Conservation (phyloP, 2,797 vertebrate species). For the Monodelphis domestica region DNA sequence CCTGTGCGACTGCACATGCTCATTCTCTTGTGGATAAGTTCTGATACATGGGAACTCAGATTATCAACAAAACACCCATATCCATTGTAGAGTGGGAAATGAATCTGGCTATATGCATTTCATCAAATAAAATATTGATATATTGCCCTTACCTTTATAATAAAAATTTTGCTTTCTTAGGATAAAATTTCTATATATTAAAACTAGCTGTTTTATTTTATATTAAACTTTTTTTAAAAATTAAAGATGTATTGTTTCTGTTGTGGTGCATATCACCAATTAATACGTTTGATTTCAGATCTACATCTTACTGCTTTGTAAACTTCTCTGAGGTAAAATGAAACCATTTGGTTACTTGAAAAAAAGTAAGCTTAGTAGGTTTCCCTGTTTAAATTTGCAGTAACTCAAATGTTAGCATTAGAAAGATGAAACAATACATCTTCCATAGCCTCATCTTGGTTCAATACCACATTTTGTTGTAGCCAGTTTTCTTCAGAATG, state of each 20-base stretch:
- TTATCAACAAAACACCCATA: constrained; percentile 79
- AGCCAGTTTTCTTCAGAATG: constrained; percentile 52
- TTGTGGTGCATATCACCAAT: constrained; percentile 77
- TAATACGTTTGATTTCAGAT: constrained; percentile 82
- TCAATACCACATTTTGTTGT: constrained; percentile 59
- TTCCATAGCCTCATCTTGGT: constrained; percentile 69
- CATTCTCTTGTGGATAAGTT: constrained; percentile 73
- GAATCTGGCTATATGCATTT: constrained; percentile 81
- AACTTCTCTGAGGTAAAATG: constrained; percentile 81
- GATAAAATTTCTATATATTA: constrained; percentile 46
- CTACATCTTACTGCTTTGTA: constrained; percentile 80
- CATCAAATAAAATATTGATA: constrained; percentile 76
- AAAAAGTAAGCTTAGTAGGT: constrained; percentile 71
- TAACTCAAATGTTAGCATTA: constrained; percentile 72
- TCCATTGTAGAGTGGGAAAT: constrained; percentile 78
- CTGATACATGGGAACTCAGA: constrained; percentile 79
- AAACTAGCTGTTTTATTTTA: constrained; percentile 70
- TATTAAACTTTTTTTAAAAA: constrained; percentile 76
- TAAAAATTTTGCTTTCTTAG: constrained; percentile 59
- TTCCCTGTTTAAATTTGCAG: constrained; percentile 69
- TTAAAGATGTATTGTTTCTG: constrained; percentile 78
- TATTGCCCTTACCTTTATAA: constrained; percentile 61
- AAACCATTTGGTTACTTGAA: constrained; percentile 80
- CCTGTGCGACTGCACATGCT: constrained; percentile 78
- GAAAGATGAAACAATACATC: constrained; percentile 71